Conservation (phyloP, 2,797 vertebrate genomes). For the Hafferia zeledoni region DNA sequence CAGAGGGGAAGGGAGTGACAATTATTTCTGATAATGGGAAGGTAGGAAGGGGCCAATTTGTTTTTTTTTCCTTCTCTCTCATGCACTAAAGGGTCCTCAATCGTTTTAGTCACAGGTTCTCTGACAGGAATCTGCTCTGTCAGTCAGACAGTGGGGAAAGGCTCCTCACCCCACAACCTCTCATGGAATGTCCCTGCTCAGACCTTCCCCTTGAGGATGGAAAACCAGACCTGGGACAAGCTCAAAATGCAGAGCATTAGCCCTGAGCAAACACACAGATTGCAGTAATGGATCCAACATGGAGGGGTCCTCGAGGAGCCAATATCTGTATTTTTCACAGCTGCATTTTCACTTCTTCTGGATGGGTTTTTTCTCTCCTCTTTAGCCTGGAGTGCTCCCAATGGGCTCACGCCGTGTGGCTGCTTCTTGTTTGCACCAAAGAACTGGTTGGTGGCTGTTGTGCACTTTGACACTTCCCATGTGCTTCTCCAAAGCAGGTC, state of each 20-base stretch:
- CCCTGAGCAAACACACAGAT: neutral
- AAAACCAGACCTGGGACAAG: neutral
- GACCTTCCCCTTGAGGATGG: neutral
- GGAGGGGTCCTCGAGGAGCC: constrained; percentile 1
- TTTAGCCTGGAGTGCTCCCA: constrained; percentile 22
- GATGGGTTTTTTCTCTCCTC: neutral
- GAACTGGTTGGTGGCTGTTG: neutral
- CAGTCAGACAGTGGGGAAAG: neutral
- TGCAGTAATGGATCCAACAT: constrained; percentile 2
- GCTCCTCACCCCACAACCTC: neutral
- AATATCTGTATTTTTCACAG: constrained; percentile 42
- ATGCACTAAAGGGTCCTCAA: neutral
- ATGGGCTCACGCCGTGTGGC: neutral
- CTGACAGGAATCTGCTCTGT: neutral
- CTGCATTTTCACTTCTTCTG: neutral
- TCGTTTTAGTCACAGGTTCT: neutral
- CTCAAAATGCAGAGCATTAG: neutral
- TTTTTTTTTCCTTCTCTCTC: neutral
- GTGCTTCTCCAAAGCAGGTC: neutral
- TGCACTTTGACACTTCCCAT: neutral
- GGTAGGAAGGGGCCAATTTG: neutral
- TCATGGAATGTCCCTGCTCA: neutral
- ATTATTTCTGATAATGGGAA: neutral
- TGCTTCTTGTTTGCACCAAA: constrained; percentile 33
- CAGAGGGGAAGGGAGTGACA: neutral